Evolutionary conservation across 2,888 invertebrate species (phyloP).

Genomic region (Drosophila barbarae): DNA sequence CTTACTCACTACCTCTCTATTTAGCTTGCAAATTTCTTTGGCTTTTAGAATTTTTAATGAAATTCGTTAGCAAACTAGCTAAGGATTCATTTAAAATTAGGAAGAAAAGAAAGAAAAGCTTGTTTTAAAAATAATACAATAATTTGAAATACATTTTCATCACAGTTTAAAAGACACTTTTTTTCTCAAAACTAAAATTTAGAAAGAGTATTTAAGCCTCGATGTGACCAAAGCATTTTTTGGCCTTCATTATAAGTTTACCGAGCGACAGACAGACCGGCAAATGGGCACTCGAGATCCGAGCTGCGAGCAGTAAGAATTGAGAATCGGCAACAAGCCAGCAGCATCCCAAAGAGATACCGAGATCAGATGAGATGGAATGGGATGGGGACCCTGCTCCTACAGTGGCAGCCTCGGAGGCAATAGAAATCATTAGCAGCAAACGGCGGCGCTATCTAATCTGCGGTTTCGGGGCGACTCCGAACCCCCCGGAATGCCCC

Average conservation of each 20-base stretch:
- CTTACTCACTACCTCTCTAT: constrained; percentile 27
- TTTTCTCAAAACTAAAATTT: background rate
- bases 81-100: no score
- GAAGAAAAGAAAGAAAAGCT: no score
- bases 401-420: constrained; percentile 47
- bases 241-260: constrained; percentile 61
- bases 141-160: no score
- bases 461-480: constrained; percentile 53
- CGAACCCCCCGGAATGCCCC: constrained; percentile 16
- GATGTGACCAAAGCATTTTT: background rate
- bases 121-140: no score
- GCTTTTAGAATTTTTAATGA: no score
- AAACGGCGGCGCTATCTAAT: constrained; percentile 69
- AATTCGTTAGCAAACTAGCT: no score
- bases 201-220: constrained; percentile 37
- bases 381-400: constrained; percentile 19
- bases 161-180: background rate
- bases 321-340: constrained; percentile 10
- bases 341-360: constrained; percentile 13
- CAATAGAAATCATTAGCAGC: constrained; percentile 74
- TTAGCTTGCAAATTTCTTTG: constrained; percentile 1
- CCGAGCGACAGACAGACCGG: constrained; percentile 52
- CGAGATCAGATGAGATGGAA: constrained; percentile 9
- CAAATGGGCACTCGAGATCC: constrained; percentile 46
- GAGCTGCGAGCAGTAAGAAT: constrained; percentile 5